phyloP scores from a whole-genome alignment of 2,888 invertebrate species.

The Lottia gigantea region DNA sequence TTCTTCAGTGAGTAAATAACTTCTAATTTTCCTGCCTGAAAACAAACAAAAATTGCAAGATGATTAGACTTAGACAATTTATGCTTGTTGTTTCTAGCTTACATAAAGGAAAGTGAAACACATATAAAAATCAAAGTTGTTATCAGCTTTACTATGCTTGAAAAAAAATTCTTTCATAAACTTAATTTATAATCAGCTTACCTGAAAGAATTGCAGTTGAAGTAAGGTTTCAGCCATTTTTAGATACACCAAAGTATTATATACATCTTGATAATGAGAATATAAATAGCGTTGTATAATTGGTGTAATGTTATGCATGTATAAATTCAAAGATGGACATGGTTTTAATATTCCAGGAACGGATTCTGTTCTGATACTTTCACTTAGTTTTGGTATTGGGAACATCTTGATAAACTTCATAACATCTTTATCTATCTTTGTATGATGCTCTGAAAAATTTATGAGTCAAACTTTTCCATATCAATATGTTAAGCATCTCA shows the following conservation, averaged over 20 bases:
- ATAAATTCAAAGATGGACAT: slow-evolving; percentile 50
- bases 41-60: background rate
- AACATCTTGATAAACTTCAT: slow-evolving; percentile 41
- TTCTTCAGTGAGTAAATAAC: slow-evolving; percentile 49
- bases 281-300: slow-evolving; percentile 53
- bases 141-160: too few relatives aligned
- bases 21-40: slow-evolving; percentile 46
- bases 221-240: slow-evolving; percentile 42
- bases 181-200: too few relatives aligned
- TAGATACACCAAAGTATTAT: slow-evolving; percentile 34
- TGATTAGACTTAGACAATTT: too few relatives aligned
- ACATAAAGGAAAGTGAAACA: too few relatives aligned
- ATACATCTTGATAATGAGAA: slow-evolving; percentile 41
- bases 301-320: slow-evolving; percentile 51
- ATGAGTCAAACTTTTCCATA: too few relatives aligned
- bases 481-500: too few relatives aligned
- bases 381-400: slow-evolving; percentile 46
- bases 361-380: slow-evolving; percentile 39
- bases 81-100: too few relatives aligned
- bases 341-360: slow-evolving; percentile 49
- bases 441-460: too few relatives aligned
- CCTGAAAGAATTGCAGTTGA: slow-evolving; percentile 50
- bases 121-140: too few relatives aligned
- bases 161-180: too few relatives aligned
- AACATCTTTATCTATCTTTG: slow-evolving; percentile 16